Evolutionary conservation across 2,797 vertebrate species (phyloP), one percentile per base, ranked within the genome.

Genomic region (Danio tinwini): DNA sequence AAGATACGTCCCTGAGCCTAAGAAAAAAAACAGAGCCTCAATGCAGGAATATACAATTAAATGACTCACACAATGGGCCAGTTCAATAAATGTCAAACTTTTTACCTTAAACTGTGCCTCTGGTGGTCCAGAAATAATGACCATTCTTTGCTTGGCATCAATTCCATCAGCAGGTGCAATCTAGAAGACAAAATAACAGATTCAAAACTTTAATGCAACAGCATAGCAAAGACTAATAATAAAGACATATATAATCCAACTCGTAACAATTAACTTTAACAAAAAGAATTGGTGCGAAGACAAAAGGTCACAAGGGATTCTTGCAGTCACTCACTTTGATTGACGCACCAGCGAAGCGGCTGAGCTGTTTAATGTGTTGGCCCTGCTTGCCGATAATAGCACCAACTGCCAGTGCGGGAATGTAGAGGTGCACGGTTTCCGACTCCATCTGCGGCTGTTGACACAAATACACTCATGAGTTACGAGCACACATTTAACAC

Each of bases 331-430:
- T 89, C 93, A 98, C 98, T 95, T 99, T 99, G 92, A 99, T 99
- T 62, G 98, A 99, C 53, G 97, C 98, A 84, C 97, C 97, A 52
- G 98, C 97, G 86, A 98, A 99, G 82, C 97, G 98, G 67, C 97
- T 98, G 83, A 99, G 96, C 90, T 99, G 98, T 90, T 98, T 99
- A 94, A 99, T 99, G 91, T 99, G 97, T 87, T 98, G 97, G 88
- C 98, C 97, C 92, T 99, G 97, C 92, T 98, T 99, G 88, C 98
- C 98, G 9, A 99, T 99, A 90, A 99, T 98, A 89, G 98, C 97
- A 65, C 97, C 98, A 7, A 99, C 98, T 6, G 97, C 96, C 68
- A 98, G 94, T 2, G 97, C 96, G 50, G 98, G 98, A 91, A 99
- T 98, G 88, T 98, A 99, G 85, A 99, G 94, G 90, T 98, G 95